These are phyloP conservation scores for Plagiodera versicolora DNA, from an alignment of 2,888 invertebrate species.

Conservation along the genomic window DNA sequence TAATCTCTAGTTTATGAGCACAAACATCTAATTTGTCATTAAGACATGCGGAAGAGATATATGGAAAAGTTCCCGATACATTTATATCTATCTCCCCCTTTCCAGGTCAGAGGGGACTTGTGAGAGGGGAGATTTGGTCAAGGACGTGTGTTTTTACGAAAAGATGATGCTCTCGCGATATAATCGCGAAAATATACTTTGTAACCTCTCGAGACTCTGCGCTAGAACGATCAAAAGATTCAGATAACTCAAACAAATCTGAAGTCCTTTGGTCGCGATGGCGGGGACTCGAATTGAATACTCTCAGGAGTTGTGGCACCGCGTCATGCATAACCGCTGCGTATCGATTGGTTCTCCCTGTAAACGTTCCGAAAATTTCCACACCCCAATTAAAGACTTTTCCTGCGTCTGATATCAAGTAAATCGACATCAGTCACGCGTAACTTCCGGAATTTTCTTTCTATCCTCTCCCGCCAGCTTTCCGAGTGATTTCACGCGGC, in stretches of 20 bases:
- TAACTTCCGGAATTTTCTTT: slow-evolving; percentile 17
- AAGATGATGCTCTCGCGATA: background rate
- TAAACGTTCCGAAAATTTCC: background rate
- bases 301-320: too few relatives aligned
- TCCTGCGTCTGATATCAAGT: background rate
- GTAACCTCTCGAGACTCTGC: background rate
- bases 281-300: too few relatives aligned
- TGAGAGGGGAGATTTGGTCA: background rate
- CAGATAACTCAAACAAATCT: background rate
- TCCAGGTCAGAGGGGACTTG: slow-evolving; percentile 32
- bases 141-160: background rate
- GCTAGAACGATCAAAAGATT: background rate
- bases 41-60: slow-evolving; percentile 1
- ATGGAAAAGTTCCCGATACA: background rate
- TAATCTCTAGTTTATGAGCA: background rate
- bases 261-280: background rate
- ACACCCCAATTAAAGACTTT: background rate
- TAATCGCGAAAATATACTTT: background rate
- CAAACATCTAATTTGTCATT: background rate
- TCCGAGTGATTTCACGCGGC: slow-evolving; percentile 30
- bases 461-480: slow-evolving; percentile 20
- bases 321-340: too few relatives aligned
- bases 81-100: slow-evolving; percentile 9
- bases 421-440: background rate
- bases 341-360: background rate